Evolutionary conservation across 2,113 vertebrate genomes (phyloP).

Genomic region (Dicentrarchus labrax): DNA sequence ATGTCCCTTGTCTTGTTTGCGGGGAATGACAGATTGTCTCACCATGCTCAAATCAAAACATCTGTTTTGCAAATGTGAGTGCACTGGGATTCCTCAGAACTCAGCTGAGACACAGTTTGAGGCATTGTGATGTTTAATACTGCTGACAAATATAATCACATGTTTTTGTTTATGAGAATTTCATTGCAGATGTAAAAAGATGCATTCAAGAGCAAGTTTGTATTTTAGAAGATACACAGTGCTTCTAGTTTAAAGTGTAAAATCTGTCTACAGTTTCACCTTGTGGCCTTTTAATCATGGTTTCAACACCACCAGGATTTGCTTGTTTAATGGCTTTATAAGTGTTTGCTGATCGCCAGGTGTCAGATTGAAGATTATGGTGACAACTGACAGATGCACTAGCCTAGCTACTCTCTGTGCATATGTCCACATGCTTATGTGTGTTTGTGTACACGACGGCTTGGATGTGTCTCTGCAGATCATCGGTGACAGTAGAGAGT

Average conservation of each 20-base stretch:
- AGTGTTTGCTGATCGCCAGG: conserved; percentile 71
- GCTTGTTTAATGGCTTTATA: conserved; percentile 54
- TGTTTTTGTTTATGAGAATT: conserved; percentile 23
- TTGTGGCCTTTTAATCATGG: not conserved
- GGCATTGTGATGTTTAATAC: conserved; percentile 39
- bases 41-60: conserved; percentile 56
- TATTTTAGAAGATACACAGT: not conserved
- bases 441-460: conserved; percentile 15
- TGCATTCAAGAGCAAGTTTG: not conserved
- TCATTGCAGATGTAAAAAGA: not conserved
- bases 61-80: conserved; percentile 77
- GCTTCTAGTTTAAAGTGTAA: not conserved
- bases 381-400: conserved; percentile 47
- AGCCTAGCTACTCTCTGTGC: not conserved
- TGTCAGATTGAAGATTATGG: conserved; percentile 52
- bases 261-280: conserved; percentile 15
- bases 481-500: not conserved
- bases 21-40: conserved; percentile 40
- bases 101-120: conserved; percentile 26
- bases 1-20: conserved; percentile 31
- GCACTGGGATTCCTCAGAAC: conserved; percentile 20
- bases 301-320: conserved; percentile 53
- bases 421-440: not conserved
- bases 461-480: not conserved
- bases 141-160: conserved; percentile 18